A percentile compares a stretch with the other conserved stretches of the same genome.
Conservation (phyloP, 2,113 vertebrate species). For the Burhinus oedicnemus region DNA sequence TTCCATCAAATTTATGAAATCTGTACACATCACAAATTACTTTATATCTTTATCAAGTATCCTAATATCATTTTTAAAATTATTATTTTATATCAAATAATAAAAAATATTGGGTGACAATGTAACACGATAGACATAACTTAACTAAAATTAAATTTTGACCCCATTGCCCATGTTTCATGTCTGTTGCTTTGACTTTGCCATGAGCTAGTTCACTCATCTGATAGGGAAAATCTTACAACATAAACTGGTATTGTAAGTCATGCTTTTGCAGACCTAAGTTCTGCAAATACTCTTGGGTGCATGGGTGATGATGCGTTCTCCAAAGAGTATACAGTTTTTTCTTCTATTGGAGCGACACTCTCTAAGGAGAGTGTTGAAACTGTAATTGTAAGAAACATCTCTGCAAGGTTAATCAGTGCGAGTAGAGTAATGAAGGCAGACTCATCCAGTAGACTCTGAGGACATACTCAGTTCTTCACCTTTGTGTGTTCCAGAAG, state of each 20-base stretch:
- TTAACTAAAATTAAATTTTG: neutral
- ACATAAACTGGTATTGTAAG: neutral
- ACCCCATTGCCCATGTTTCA: fast-evolving
- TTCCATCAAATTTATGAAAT: neutral
- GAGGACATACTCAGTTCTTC: neutral
- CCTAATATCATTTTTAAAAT: neutral
- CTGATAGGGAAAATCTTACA: neutral
- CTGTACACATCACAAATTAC: neutral
- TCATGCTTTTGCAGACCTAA: neutral
- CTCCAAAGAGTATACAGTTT: neutral
- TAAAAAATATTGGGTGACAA: neutral
- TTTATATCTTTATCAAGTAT: neutral
- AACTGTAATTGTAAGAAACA: neutral
- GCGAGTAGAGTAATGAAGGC: neutral
- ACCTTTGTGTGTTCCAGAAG: neutral
- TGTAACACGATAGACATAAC: no score
- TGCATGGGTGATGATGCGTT: neutral
- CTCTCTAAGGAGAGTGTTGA: neutral
- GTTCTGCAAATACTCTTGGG: neutral
- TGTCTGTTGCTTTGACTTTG: neutral
- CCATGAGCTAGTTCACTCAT: neutral
- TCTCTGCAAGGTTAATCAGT: neutral
- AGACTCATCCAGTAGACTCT: neutral
- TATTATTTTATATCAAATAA: neutral
- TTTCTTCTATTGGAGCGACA: neutral